Evolutionary conservation across 2,888 invertebrate genomes (phyloP).

Genomic region (Calephelis perditalis): DNA sequence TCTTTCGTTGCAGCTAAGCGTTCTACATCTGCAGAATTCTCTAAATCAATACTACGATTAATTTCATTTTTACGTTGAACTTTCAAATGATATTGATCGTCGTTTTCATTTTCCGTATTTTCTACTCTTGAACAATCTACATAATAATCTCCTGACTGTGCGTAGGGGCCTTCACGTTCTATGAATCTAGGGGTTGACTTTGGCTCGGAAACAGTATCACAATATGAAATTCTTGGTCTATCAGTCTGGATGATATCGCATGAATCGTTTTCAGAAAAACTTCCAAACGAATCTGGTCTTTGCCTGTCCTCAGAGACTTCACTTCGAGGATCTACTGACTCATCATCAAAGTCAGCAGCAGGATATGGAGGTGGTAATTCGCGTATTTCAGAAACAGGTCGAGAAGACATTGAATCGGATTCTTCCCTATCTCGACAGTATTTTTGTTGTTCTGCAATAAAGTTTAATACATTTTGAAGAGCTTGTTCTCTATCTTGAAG

Average conservation of each 20-base stretch:
- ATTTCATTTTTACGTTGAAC: slow-evolving; percentile 71
- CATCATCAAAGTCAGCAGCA: slow-evolving; percentile 67
- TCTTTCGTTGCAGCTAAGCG: slow-evolving; percentile 42
- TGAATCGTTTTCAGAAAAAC: slow-evolving; percentile 72
- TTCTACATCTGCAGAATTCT: slow-evolving; percentile 44
- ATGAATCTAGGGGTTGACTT: slow-evolving; percentile 66
- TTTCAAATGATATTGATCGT: slow-evolving; percentile 61
- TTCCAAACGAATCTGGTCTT: slow-evolving; percentile 67
- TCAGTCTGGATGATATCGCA: slow-evolving; percentile 59
- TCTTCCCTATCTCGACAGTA: slow-evolving; percentile 81
- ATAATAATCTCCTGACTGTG: slow-evolving; percentile 62
- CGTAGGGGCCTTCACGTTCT: slow-evolving; percentile 67
- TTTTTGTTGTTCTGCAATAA: slow-evolving; percentile 87
- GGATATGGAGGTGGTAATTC: slow-evolving; percentile 75
- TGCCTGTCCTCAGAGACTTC: slow-evolving; percentile 68
- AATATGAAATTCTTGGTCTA: slow-evolving; percentile 50
- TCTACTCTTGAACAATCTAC: slow-evolving; percentile 56
- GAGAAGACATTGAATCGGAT: slow-evolving; percentile 75
- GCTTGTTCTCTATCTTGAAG: slow-evolving; percentile 82
- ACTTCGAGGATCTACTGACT: slow-evolving; percentile 67
- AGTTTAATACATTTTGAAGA: slow-evolving; percentile 84
- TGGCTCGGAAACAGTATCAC: slow-evolving; percentile 67
- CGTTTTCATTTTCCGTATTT: slow-evolving; percentile 64
- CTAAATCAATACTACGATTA: slow-evolving; percentile 58
- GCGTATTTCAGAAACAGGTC: slow-evolving; percentile 76